Evolutionary conservation across 1,140 invertebrate species (phyloP).

Genomic region (Lucilia cuprina): DNA sequence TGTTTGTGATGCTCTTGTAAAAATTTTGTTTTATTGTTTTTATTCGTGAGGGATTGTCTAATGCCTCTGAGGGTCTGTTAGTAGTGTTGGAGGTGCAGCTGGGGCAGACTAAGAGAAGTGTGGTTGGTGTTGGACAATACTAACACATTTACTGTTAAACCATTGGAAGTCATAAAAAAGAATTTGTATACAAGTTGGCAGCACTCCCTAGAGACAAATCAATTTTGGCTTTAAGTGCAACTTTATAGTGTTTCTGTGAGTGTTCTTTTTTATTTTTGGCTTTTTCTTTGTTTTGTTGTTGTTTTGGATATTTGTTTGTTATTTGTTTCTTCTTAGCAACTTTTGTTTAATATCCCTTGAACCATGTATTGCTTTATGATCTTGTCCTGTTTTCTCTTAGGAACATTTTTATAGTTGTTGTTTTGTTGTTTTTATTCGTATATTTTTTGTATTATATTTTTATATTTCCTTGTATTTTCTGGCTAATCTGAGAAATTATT

Average conservation of each 20-base stretch:
- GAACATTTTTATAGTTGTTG: not conserved
- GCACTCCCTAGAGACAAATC: conserved; percentile 26
- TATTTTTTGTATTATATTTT: not conserved
- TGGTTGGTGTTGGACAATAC: not conserved
- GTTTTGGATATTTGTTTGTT: not conserved
- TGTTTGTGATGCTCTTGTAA: not conserved
- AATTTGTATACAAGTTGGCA: conserved; percentile 15
- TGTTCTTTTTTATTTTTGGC: not conserved
- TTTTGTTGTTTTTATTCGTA: not conserved
- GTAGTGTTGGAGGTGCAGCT: too few species aligned
- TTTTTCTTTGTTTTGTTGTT: not conserved
- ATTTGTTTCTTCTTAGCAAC: not conserved
- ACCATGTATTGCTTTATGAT: conserved; percentile 4
- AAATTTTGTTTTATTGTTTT: conserved; percentile 30
- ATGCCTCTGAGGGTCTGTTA: conserved; percentile 1
- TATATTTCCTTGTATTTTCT: not conserved
- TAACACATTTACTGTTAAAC: conserved; percentile 24
- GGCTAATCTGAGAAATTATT: not conserved
- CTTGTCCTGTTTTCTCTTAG: not conserved
- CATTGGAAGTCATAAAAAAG: conserved; percentile 12
- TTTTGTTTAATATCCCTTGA: conserved; percentile 13
- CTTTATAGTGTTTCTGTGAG: conserved; percentile 14
- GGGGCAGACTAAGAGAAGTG: not conserved
- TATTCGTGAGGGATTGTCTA: conserved; percentile 34
- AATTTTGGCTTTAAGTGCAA: conserved; percentile 24